phyloP scores from a whole-genome alignment of 2,113 vertebrate species.

The Spilogale gracilis region DNA sequence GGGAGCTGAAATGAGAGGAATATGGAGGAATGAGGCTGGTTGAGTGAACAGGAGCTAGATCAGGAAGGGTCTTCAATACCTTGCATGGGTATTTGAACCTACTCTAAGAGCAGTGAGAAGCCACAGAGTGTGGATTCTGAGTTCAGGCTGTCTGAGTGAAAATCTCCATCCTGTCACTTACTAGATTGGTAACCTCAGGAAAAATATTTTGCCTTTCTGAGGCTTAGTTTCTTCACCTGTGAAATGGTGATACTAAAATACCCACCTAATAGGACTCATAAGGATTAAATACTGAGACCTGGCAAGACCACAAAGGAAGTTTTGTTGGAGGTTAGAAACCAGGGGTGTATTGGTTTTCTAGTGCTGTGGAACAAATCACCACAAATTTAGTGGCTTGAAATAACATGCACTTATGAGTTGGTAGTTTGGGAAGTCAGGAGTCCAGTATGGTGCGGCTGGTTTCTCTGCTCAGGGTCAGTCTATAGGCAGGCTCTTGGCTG shows the following conservation, averaged over 20 bases:
- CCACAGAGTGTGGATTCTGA: not conserved
- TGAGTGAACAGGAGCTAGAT: not conserved
- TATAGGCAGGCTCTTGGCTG: not conserved
- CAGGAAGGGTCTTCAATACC: not conserved
- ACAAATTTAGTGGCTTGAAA: not conserved
- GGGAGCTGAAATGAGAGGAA: not conserved
- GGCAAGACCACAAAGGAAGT: not conserved
- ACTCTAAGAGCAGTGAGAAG: not conserved
- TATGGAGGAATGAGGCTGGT: not conserved
- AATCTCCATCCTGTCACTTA: not conserved
- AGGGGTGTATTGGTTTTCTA: not conserved
- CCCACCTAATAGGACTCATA: not conserved
- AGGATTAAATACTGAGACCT: not conserved
- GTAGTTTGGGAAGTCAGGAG: not conserved
- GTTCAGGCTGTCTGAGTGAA: not conserved
- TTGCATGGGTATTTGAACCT: not conserved
- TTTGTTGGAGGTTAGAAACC: not conserved
- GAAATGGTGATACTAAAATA: conserved; percentile 25
- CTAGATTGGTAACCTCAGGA: not conserved
- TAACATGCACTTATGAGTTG: not conserved
- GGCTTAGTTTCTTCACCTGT: conserved; percentile 1
- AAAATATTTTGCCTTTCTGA: not conserved
- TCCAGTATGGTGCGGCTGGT: not conserved
- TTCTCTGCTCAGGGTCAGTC: not conserved
- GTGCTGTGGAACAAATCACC: not conserved